Evolutionary conservation across 2,113 vertebrate genomes (phyloP), one percentile per base, ranked within the genome.

Genomic region (Brachyhypopomus gauderio): DNA sequence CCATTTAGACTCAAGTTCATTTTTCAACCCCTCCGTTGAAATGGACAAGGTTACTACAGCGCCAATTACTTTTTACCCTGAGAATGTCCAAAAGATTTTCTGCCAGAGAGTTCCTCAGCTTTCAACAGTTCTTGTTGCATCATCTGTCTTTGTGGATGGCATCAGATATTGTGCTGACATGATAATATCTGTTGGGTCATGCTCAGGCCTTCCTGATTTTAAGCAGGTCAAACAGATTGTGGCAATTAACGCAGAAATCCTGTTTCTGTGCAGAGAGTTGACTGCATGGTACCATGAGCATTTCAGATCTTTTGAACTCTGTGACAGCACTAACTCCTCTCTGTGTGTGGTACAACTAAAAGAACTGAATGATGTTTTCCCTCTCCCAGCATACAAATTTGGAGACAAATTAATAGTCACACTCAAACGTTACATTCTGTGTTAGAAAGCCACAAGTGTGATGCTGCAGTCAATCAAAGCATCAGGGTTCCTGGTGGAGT

Each of bases 271-370:
- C 45, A 79, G 55, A 38, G 55, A 22, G 19, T 64, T 79, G 80
- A 82, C 76, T n/a, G 63, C 63, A 34, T 79, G 80, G 79, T 83
- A 86, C 12, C 14, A 58, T 78, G 75, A 86, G 45, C 75, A 81
- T 30, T 41, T 86, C 3, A 36, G 62, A 41, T 81, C 71, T 1
- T 82, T 16, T 72, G 78, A 86, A 9, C 62, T 84, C 38, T 69
- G 58, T 60, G 27, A 67, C n/a, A 41, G 66, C 48, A 66, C 0
- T 77, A 60, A 78, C 34, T 25, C 76, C 41, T 59, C 63, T 41
- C 20, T 81, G 23, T 78, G 1, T 25, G 67, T 78, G n/a, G n/a
- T 78, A 11, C 34, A 77, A 17, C 22, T 63, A 17, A 56, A 55
- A 12, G 73, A 83, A 9, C 58, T 72, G 14, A 85, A 77, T 72